Evolutionary conservation across 2,797 vertebrate genomes (phyloP).

Genomic region (Phrynocephalus forsythii): DNA sequence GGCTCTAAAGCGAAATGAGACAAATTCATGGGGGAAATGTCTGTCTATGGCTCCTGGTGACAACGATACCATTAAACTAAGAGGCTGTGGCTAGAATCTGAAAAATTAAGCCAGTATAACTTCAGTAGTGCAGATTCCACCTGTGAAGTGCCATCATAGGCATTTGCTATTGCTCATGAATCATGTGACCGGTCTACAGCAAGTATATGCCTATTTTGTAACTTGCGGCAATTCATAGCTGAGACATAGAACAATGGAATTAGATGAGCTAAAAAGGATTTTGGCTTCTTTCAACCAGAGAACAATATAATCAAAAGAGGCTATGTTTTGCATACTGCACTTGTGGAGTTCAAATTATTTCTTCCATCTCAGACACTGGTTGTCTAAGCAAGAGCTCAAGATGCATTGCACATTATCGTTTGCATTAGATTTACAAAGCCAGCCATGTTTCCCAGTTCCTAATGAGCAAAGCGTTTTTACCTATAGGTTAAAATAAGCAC

Average conservation of each 20-base stretch:
- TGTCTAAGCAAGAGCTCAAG: not conserved
- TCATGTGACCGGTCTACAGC: too few species aligned
- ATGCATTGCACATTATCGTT: not conserved
- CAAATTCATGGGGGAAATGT: not conserved
- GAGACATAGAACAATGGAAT: too few species aligned
- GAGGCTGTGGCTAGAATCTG: too few species aligned
- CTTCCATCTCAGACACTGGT: not conserved
- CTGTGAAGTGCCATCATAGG: too few species aligned
- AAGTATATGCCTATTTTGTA: too few species aligned
- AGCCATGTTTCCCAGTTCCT: not conserved
- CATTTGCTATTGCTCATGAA: too few species aligned
- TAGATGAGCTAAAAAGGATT: too few species aligned
- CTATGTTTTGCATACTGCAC: not conserved
- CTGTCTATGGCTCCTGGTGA: not conserved
- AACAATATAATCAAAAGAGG: not conserved
- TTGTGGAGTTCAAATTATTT: not conserved
- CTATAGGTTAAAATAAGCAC: slow-evolving; percentile 36
- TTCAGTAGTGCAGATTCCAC: too few species aligned
- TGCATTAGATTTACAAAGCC: not conserved
- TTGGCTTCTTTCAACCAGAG: not conserved
- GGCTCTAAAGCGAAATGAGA: not conserved
- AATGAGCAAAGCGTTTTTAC: not conserved
- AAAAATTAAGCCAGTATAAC: too few species aligned
- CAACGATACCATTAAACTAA: not conserved
- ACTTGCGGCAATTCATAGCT: too few species aligned